A percentile compares a stretch with the other conserved stretches of the same genome.
These are phyloP conservation scores for Mus musculus DNA, from an alignment of 2,113 vertebrate species.

Conservation along the genomic window GRCm39 chr17:61232501-61233000, in stretches of 20 bases:
- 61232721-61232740: not conserved
- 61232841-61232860: slow-evolving; percentile 26
- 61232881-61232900: not conserved
- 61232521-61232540: not conserved
- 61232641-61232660: not conserved
- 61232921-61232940: not conserved
- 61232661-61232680: not conserved
- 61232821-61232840: slow-evolving; percentile 56
- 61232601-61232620: not conserved
- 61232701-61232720: not conserved
- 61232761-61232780: not conserved
- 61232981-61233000: not conserved
- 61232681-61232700: slow-evolving; percentile 8
- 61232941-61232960: not conserved
- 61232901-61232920: not conserved
- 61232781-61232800: slow-evolving; percentile 45
- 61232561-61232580: not conserved
- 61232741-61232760: not conserved
- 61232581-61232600: not conserved
- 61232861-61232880: not conserved
- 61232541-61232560: not conserved
- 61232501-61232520: not conserved
- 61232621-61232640: not conserved
- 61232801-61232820: not conserved
- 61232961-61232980: not conserved